Percentiles rank a stretch among this genome's conserved stretches.
These are phyloP conservation scores for Pseudoips prasinana DNA, from an alignment of 2,888 invertebrate genomes.

Conservation along the genomic window DNA sequence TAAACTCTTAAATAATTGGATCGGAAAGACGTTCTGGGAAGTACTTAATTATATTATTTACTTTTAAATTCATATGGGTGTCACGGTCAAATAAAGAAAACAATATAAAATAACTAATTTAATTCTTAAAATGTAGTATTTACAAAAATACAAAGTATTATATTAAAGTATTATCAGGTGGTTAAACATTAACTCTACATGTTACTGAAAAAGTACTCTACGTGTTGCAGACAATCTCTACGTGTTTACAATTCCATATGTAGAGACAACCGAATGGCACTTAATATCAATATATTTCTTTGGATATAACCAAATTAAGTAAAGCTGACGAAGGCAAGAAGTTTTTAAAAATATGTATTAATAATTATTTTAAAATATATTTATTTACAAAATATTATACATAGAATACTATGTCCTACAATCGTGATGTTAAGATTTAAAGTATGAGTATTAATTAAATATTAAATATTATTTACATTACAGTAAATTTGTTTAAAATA, in stretches of 20 bases:
- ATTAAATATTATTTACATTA: not conserved
- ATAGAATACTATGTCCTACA: constrained; percentile 22
- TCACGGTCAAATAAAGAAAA: not conserved
- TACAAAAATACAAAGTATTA: constrained; percentile 32
- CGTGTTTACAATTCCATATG: constrained; percentile 25
- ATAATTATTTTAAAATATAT: constrained; percentile 8
- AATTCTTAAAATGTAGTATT: constrained; percentile 25
- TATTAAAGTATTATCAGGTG: constrained; percentile 38
- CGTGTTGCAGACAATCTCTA: constrained; percentile 6
- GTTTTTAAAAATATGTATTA: constrained; percentile 11
- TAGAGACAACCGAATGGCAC: constrained; percentile 54
- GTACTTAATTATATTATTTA: no score
- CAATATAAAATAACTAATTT: constrained; percentile 11
- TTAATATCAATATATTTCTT: constrained; percentile 40
- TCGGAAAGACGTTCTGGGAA: no score
- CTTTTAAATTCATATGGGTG: no score
- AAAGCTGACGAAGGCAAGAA: constrained; percentile 39
- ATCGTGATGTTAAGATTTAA: constrained; percentile 31
- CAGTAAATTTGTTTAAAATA: not conserved
- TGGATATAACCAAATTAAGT: constrained; percentile 38
- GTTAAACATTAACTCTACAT: constrained; percentile 38
- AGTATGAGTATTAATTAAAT: constrained; percentile 10
- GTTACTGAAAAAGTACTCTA: constrained; percentile 13
- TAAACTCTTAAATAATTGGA: no score
- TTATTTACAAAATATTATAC: constrained; percentile 33